These are phyloP conservation scores for Perca fluviatilis DNA, from an alignment of 2,113 vertebrate species.

Conservation along the genomic window DNA sequence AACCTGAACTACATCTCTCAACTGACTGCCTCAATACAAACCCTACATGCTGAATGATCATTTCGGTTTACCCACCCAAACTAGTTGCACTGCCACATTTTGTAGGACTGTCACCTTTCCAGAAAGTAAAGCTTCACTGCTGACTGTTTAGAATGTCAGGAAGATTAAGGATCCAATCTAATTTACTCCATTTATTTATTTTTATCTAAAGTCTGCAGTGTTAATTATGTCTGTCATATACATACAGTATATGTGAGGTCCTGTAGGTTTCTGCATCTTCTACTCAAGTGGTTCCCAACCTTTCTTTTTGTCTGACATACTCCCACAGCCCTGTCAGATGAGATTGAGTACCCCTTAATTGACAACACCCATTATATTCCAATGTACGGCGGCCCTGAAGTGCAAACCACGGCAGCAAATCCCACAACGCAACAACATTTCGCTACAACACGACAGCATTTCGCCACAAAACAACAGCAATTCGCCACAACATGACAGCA, in stretches of 20 bases:
- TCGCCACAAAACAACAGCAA: too few species aligned
- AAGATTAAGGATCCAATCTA: slow-evolving; percentile 24
- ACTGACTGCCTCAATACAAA: slow-evolving; percentile 64
- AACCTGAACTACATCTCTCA: slow-evolving; percentile 69
- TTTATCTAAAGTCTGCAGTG: slow-evolving; percentile 9
- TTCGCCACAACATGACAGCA: too few species aligned
- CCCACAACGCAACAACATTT: too few species aligned
- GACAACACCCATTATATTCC: neutral
- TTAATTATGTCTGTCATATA: neutral
- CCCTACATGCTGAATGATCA: slow-evolving; percentile 48
- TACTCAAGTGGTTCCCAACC: neutral
- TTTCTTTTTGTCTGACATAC: neutral
- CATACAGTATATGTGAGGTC: neutral
- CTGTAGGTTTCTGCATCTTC: neutral
- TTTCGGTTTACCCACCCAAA: slow-evolving; percentile 44
- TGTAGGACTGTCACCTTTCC: slow-evolving; percentile 21
- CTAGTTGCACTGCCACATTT: slow-evolving; percentile 11
- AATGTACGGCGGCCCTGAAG: too few species aligned
- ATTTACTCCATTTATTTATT: neutral
- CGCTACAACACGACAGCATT: too few species aligned
- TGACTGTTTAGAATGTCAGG: neutral
- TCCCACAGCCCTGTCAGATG: neutral
- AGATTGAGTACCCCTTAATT: neutral
- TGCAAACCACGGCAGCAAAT: too few species aligned
- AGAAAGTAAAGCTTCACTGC: neutral